Evolutionary conservation across 2,888 invertebrate genomes (phyloP).

Genomic region (Scaeva pyrastri): DNA sequence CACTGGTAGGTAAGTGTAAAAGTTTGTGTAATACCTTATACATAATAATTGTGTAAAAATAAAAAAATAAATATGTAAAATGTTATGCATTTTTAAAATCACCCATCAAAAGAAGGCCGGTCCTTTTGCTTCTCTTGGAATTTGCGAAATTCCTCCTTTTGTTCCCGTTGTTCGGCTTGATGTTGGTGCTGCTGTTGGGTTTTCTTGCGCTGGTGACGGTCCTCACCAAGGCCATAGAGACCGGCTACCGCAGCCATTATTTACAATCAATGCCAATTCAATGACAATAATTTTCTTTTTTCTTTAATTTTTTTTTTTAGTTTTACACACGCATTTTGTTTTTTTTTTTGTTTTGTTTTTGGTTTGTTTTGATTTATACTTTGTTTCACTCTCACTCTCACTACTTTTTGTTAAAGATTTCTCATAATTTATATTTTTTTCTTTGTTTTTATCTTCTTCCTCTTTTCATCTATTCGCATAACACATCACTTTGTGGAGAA

Average conservation of each 20-base stretch:
- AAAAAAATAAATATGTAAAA: background rate
- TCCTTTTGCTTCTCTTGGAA: conserved; percentile 80
- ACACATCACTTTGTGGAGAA: conserved; percentile 22
- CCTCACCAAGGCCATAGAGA: conserved; percentile 91
- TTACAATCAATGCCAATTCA: conserved; percentile 65
- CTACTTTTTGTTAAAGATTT: background rate
- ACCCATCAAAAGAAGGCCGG: conserved; percentile 82
- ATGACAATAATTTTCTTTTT: too few relatives aligned
- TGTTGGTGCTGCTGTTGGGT: conserved; percentile 85
- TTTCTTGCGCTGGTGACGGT: conserved; percentile 85
- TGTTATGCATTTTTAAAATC: conserved; percentile 63
- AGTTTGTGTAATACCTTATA: too few relatives aligned
- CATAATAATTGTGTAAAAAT: conserved; percentile 3
- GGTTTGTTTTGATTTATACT: background rate
- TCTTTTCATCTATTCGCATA: background rate
- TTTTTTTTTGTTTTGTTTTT: background rate
- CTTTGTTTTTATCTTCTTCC: background rate
- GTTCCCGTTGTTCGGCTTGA: conserved; percentile 86
- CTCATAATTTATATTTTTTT: background rate
- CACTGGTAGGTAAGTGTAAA: too few relatives aligned
- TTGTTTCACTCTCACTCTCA: background rate
- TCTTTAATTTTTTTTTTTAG: too few relatives aligned
- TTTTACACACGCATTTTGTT: conserved; percentile 31
- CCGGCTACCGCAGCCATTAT: conserved; percentile 92
- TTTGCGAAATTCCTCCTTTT: conserved; percentile 83